Evolutionary conservation across 1,140 invertebrate species (phyloP), one percentile per base, ranked within the genome.

Genomic region (Steinernema khuongi): DNA sequence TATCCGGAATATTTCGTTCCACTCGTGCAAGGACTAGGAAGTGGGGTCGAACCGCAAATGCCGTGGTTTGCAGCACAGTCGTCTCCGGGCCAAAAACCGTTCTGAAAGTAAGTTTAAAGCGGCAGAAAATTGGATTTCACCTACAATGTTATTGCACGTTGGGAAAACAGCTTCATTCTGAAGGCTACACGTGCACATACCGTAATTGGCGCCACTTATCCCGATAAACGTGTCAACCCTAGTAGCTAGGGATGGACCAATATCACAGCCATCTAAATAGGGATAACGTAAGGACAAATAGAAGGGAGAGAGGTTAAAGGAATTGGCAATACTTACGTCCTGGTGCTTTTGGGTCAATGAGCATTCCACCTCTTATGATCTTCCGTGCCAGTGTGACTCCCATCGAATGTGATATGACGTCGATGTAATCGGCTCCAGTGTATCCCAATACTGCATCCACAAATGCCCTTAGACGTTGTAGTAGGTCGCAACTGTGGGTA

Each of bases 401-500:
- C 70, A 71, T 71, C 7, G 70, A 71, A 29, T 71, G 70, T 44
- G 70, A 70, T 2, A 71, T 71, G 26, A 71, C 67, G 43, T 71
- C 36, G 26, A 71, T 69, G 2, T 17, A n/a, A 4, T 7, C 4
- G 18, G 30, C 36, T 31, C 67, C 67, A 11, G 70, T 71, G 36
- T 71, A 71, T 7, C 29, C 36, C 30, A 71, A n/a, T 2, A 71
- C 70, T 7, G 70, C 70, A n/a, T 71, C 44, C 11, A 71, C 36
- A 71, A 71, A 71, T 7, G 28, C 31, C 22, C 70, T 7, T 41
- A 71, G 30, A 67, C n/a, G 36, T 33, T 11, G 30, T 2, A 71
- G 4, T 11, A 31, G 32, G 14, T 31, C 30, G 26, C 70, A 71
- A 43, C 18, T 18, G 36, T 71, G 70, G 7, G 70, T 71, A n/a